Evolutionary conservation across 2,888 invertebrate genomes (phyloP), one percentile per base, ranked within the genome.

Genomic region (Drepanosiphum platanoidis): DNA sequence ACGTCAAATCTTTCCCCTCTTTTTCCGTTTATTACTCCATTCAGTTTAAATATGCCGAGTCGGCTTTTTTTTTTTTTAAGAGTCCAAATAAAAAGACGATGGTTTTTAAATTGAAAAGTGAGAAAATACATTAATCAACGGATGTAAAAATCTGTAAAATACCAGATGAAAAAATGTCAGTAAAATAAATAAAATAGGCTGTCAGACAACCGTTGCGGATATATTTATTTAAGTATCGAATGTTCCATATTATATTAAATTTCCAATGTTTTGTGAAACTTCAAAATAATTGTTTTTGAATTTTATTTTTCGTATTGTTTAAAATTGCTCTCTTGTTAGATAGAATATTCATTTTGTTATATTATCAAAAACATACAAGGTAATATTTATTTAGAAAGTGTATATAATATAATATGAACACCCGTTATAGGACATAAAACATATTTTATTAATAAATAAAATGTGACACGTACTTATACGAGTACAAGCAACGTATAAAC

Each of bases 61-160:
- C 15, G 15, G 3, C 46, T 64, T 64, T 27, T 22, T 66, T 79
- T 13, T 64, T 46, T 46, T 46, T 34, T 34, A 34, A 66, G 42
- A 66, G 22, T 66, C 15, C 22, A 68, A 68, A 79, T 68, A 34
- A 79, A 68, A 80, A 46, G 5, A 80, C 68, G 32, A 79, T 36
- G 34, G 79, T 66, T 66, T 42, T 39, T 32, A 66, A 79, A 79
- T 79, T 79, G 66, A 79, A 79, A 79, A 79, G 42, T 66, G 32
- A 22, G 42, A 32, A 79, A 66, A 79, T 30, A 66, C 71, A 81
- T 71, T 81, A 71, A 81, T 71, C 71, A 72, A 81, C 39, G 58
- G 39, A 71, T 46, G 58, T 81, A 61, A 39, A 70, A 61, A 71
- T 52, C 52, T 71, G 30, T 42, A 66, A 71, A 81, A 81, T 30